These are phyloP conservation scores for Platycheirus rosarum DNA, from an alignment of 2,888 invertebrate species.

Conservation along the genomic window DNA sequence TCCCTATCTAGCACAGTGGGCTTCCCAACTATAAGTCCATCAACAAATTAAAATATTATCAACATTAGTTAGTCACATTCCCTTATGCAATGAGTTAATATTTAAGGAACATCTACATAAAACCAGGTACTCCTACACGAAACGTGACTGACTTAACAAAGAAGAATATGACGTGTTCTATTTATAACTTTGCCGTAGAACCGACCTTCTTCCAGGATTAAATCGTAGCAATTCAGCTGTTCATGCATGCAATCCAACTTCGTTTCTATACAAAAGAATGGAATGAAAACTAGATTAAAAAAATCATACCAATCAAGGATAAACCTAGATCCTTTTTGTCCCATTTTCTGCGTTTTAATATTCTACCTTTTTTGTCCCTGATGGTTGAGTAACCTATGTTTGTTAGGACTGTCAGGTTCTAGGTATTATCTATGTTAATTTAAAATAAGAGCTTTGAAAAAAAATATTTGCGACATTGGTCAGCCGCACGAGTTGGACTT, in stretches of 20 bases:
- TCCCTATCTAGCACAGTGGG: too few relatives aligned
- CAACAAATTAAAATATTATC: too few relatives aligned
- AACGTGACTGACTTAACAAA: slow-evolving; percentile 22
- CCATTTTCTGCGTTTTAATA: slow-evolving; percentile 7
- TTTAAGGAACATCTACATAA: neutral
- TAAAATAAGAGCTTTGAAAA: slow-evolving; percentile 47
- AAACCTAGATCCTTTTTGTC: neutral
- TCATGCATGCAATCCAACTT: slow-evolving; percentile 22
- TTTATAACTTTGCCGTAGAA: slow-evolving; percentile 13
- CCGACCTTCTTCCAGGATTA: slow-evolving; percentile 42
- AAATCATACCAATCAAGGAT: slow-evolving; percentile 19
- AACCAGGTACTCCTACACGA: neutral
- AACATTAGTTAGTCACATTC: too few relatives aligned
- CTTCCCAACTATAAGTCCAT: too few relatives aligned
- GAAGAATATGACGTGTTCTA: slow-evolving; percentile 10
- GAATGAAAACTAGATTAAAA: slow-evolving; percentile 14
- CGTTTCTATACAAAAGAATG: slow-evolving; percentile 1
- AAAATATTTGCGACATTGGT: slow-evolving; percentile 67
- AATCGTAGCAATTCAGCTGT: slow-evolving; percentile 45
- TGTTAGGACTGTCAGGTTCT: slow-evolving; percentile 39
- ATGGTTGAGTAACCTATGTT: slow-evolving; percentile 24
- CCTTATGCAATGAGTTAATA: neutral
- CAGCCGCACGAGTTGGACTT: slow-evolving; percentile 59
- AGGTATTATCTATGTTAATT: slow-evolving; percentile 17
- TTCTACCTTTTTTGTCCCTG: neutral